Percentiles rank a stretch among this genome's conserved stretches.
Evolutionary conservation across 2,888 invertebrate species (phyloP).

Genomic region (Thalpophila matura): DNA sequence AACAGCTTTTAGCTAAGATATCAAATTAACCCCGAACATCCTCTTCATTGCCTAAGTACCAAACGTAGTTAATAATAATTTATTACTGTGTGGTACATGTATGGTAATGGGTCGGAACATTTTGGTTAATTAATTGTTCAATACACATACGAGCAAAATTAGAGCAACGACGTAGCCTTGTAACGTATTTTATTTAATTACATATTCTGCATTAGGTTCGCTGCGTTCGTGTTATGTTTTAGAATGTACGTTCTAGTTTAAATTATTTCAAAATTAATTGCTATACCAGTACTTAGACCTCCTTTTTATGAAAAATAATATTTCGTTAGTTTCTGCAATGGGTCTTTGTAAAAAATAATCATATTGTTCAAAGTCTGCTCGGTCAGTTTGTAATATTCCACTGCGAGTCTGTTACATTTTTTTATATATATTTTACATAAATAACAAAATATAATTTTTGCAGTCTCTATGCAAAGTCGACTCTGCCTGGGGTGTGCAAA

Average conservation of each 20-base stretch:
- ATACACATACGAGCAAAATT: constrained; percentile 50
- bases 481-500: not conserved
- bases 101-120: constrained; percentile 67
- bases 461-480: not conserved
- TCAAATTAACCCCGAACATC: constrained; percentile 44
- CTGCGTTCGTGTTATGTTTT: not conserved
- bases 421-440: no score
- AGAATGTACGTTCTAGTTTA: not conserved
- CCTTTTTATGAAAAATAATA: no score
- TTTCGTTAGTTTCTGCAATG: no score
- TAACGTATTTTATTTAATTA: constrained; percentile 18
- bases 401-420: no score
- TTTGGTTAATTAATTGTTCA: constrained; percentile 71
- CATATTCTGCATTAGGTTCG: not conserved
- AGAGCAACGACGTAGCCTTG: constrained; percentile 6
- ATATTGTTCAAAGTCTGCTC: no score
- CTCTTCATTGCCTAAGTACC: constrained; percentile 34
- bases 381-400: no score
- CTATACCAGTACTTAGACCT: no score
- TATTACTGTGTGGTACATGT: constrained; percentile 56
- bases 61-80: constrained; percentile 58
- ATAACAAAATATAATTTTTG: no score
- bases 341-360: no score
- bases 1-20: constrained; percentile 32
- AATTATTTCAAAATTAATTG: no score